Evolutionary conservation across 2,888 invertebrate genomes (phyloP).

Genomic region (Leptopterna dolabrata): DNA sequence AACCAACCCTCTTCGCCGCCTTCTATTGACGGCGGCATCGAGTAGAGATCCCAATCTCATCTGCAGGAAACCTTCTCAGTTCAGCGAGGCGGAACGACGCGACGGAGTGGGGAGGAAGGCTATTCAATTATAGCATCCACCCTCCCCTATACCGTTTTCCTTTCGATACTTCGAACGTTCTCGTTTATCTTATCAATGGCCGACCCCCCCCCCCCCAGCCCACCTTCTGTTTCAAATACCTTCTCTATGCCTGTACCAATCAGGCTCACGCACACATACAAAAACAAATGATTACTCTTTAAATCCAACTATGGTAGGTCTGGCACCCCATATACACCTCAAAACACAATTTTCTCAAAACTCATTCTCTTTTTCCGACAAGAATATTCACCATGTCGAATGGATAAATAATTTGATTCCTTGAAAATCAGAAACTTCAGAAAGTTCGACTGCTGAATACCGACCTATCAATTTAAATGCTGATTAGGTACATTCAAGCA

Average conservation of each 20-base stretch:
- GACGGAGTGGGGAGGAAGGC: background rate
- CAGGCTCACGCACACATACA: no score
- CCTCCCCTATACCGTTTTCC: background rate
- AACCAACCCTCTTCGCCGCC: background rate
- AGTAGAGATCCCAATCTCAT: slow-evolving; percentile 8
- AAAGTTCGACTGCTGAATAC: no score
- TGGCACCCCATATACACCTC: no score
- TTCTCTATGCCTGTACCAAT: background rate
- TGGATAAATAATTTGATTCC: no score
- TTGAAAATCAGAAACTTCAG: no score
- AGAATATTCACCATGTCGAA: no score
- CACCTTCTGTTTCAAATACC: background rate
- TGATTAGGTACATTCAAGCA: background rate
- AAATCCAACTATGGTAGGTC: no score
- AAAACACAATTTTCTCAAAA: no score
- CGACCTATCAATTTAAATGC: background rate
- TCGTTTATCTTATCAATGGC: slow-evolving; percentile 8
- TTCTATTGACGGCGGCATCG: background rate
- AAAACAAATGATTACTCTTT: no score
- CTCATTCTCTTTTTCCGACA: no score
- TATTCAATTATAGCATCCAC: slow-evolving; percentile 3
- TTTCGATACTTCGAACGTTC: slow-evolving; percentile 11
- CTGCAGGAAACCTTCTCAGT: background rate
- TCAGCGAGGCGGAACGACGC: background rate
- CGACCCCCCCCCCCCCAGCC: background rate